Conservation (phyloP, 2,113 vertebrate genomes). For the Puma concolor region DNA sequence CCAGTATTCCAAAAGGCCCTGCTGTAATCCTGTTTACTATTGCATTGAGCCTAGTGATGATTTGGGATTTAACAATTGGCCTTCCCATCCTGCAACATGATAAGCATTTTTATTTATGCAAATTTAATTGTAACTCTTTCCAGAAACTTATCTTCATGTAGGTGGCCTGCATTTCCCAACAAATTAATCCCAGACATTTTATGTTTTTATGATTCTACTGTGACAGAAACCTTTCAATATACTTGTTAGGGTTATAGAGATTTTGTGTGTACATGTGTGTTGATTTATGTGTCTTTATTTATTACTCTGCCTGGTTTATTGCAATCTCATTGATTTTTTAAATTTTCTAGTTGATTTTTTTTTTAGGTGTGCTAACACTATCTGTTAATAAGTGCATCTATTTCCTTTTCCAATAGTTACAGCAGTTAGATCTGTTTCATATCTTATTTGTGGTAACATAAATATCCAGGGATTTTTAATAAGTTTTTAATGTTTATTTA, state of each 20-base stretch:
- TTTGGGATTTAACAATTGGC: background rate
- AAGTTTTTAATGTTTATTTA: no score
- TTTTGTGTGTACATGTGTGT: background rate
- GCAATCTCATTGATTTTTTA: background rate
- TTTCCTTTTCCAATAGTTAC: background rate
- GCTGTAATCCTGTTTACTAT: background rate
- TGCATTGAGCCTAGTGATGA: background rate
- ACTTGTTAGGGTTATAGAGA: background rate
- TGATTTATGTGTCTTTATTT: background rate
- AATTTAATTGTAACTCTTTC: background rate
- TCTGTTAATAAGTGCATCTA: background rate
- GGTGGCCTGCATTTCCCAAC: background rate
- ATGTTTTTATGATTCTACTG: background rate
- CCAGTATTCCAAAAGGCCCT: background rate
- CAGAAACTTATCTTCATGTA: background rate
- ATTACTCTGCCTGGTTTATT: background rate
- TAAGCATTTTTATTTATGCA: background rate
- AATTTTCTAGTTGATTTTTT: background rate
- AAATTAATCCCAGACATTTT: background rate
- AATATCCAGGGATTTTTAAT: background rate
- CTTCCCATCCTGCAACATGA: background rate
- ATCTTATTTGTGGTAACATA: background rate
- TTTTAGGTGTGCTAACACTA: background rate
- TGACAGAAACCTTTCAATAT: background rate
- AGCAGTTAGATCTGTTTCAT: background rate